phyloP scores from a whole-genome alignment of 37 sponge, comb jelly and placozoan genomes.

The Oopsacas minuta region DNA sequence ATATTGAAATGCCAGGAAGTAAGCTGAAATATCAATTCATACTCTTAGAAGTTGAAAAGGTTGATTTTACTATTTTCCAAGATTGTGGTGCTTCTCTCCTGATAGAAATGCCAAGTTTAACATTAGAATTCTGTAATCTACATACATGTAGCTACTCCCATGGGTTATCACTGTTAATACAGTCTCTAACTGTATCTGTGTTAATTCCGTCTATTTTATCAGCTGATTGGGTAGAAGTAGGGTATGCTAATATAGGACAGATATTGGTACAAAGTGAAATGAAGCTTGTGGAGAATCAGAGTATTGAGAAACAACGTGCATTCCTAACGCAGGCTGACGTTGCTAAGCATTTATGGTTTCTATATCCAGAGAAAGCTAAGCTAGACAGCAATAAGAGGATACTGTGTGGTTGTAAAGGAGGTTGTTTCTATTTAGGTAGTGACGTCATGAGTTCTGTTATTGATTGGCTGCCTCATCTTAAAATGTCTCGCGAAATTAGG shows the following conservation, averaged over 20 bases:
- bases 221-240: neutral
- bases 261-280: neutral
- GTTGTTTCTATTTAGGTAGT: neutral
- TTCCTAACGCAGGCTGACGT: neutral
- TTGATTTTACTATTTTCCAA: neutral
- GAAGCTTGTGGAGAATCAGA: neutral
- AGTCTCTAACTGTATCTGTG: neutral
- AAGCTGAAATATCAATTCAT: neutral
- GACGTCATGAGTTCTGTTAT: neutral
- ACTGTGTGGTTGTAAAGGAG: neutral
- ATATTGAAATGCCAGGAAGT: neutral
- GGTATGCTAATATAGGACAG: neutral
- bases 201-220: neutral
- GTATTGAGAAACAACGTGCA: neutral
- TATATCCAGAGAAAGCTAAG: neutral
- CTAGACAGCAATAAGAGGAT: neutral
- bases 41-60: neutral
- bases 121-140: neutral
- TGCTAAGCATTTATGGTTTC: neutral
- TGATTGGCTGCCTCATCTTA: slow-evolving; percentile 6
- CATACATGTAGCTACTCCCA: neutral
- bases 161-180: neutral
- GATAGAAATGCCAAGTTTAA: neutral
- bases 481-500: neutral
- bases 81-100: neutral